Evolutionary conservation across 1,140 invertebrate species (phyloP), one percentile per base, ranked within the genome.

Genomic region (Apis mellifera): DNA sequence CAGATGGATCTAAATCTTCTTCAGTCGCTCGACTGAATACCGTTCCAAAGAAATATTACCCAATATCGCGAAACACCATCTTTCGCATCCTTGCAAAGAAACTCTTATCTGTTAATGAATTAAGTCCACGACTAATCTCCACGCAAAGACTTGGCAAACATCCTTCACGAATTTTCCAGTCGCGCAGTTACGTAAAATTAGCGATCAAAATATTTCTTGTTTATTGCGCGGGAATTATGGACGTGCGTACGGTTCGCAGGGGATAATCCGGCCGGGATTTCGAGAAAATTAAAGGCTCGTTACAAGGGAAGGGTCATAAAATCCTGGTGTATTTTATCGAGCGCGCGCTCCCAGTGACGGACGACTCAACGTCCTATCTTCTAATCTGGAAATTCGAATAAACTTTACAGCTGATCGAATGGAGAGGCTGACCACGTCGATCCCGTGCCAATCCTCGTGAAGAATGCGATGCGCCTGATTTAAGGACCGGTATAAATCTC

Each of bases 231-330:
- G 19, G 21, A 52, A 64, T 72, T 64, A 15, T 48, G 4, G 19
- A 19, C 9, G 48, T 42, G 17, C 23, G 65, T 60, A 48, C 57
- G 42, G 23, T 1, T 26, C 26, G 26, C 26, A 17, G 50, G 15
- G 9, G 15, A 75, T 83, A 78, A 82, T 64, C 75, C 64, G 57
- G 74, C 48, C 9, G 32, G 66, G 69, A 68, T 78, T 69, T 70
- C 32, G 74, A 64, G 84, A 76, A 79, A 86, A 86, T 86, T 86
- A 86, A 83, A 66, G 66, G 75, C 84, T 86, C 80, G 85, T 86
- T 86, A 86, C 80, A 76, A 66, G 23, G 60, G 70, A 52, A 69
- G 42, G 52, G 26, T 48, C 71, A 17, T 86, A 86, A 86, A 86
- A 85, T 83, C 64, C 64, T 55, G 48, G 70, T 62, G 75, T 86